Percentiles rank a stretch among this genome's conserved stretches.
phyloP scores from a whole-genome alignment of 2,797 vertebrate species.

The Hyperoplus lanceolatus region DNA sequence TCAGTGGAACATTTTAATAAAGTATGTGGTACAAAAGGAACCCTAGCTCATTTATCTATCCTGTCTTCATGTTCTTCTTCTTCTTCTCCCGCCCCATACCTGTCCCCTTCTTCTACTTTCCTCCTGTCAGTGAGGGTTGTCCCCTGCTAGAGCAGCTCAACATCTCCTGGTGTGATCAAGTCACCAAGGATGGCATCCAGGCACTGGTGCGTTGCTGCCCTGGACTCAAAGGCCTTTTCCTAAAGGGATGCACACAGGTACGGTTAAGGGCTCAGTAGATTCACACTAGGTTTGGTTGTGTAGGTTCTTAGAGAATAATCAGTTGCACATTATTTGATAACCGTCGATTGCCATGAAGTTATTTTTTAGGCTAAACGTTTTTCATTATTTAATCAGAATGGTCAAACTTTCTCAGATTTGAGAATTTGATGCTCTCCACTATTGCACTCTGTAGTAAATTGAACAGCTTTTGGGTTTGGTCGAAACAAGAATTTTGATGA shows the following conservation, averaged over 20 bases:
- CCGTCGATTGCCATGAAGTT: too few relatives aligned
- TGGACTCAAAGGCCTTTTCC: slow-evolving; percentile 93
- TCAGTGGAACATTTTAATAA: neutral
- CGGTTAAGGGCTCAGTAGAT: neutral
- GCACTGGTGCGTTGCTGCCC: slow-evolving; percentile 94
- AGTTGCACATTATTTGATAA: neutral
- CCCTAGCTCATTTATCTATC: neutral
- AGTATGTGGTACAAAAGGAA: neutral
- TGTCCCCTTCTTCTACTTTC: neutral
- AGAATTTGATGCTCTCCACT: too few relatives aligned
- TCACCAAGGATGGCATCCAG: slow-evolving; percentile 97
- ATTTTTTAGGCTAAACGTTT: too few relatives aligned
- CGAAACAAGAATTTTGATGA: too few relatives aligned
- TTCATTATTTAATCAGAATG: too few relatives aligned
- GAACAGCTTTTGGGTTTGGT: too few relatives aligned
- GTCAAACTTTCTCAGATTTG: too few relatives aligned
- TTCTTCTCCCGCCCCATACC: neutral
- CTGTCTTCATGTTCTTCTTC: neutral
- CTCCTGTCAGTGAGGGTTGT: slow-evolving; percentile 92
- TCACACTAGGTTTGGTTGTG: neutral
- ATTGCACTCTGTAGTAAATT: too few relatives aligned
- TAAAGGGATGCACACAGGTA: slow-evolving; percentile 98
- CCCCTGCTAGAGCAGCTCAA: slow-evolving; percentile 96
- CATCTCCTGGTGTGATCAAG: slow-evolving; percentile 99
- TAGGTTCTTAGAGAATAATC: neutral